Percentiles rank a stretch among this genome's conserved stretches.
phyloP scores from a whole-genome alignment of 1,140 invertebrate species.

The Drosophila sucinea region DNA sequence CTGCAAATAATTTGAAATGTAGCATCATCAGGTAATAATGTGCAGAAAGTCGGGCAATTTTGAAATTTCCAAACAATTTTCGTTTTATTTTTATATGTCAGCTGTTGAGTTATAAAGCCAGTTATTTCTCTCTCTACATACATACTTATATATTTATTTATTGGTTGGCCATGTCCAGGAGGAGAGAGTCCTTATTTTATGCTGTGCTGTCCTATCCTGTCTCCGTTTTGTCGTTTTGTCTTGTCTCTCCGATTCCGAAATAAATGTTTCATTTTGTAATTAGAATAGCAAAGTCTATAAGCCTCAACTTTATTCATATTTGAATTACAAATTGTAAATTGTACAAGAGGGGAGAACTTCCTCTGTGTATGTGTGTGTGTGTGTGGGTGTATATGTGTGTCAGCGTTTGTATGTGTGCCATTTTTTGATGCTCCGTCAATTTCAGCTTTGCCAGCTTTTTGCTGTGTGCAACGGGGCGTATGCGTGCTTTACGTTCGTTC shows the following conservation, averaged over 20 bases:
- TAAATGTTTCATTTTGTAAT: conserved; percentile 40
- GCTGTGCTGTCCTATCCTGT: background rate
- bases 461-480: conserved; percentile 70
- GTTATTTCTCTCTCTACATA: conserved; percentile 7
- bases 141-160: background rate
- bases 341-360: conserved; percentile 35
- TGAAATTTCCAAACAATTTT: conserved; percentile 37
- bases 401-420: conserved; percentile 23
- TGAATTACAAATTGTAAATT: conserved; percentile 72
- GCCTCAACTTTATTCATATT: conserved; percentile 42
- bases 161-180: conserved; percentile 2
- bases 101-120: conserved; percentile 64
- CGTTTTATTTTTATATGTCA: conserved; percentile 9
- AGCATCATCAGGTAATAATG: conserved; percentile 65
- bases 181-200: background rate
- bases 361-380: conserved; percentile 23
- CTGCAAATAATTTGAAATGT: conserved; percentile 70
- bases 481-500: conserved; percentile 49
- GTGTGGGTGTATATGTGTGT: background rate
- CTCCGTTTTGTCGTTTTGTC: background rate
- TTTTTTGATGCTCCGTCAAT: conserved; percentile 21
- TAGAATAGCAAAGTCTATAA: conserved; percentile 55
- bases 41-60: conserved; percentile 51
- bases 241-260: background rate
- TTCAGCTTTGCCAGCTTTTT: conserved; percentile 29